Evolutionary conservation across 23 tunicate genomes (phyloP).

Genomic region (Corella eumyota): DNA sequence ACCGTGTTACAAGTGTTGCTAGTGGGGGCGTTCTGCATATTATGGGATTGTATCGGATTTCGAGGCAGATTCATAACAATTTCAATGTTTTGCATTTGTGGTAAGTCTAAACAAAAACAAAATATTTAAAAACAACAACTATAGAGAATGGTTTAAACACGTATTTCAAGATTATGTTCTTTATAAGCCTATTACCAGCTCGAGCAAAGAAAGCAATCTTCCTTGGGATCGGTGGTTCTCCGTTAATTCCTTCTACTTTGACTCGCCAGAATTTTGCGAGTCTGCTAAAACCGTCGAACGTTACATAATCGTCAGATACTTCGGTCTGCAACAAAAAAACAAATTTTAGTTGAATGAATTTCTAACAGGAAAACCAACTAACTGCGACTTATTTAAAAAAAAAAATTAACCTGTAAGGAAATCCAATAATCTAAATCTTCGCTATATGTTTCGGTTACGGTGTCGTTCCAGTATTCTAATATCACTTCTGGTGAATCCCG

Average conservation of each 20-base stretch:
- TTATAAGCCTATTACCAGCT: slow-evolving; percentile 2
- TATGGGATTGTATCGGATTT: not conserved
- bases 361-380: too few relatives aligned
- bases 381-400: too few relatives aligned
- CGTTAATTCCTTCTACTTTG: not conserved
- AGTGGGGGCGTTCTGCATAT: slow-evolving; percentile 1
- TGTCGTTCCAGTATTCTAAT: slow-evolving; percentile 25
- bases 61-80: not conserved
- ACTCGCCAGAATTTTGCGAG: slow-evolving; percentile 6
- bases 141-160: not conserved
- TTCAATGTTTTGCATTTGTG: too few relatives aligned
- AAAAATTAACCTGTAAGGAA: too few relatives aligned
- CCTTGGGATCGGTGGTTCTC: not conserved
- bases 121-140: not conserved
- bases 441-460: slow-evolving; percentile 2
- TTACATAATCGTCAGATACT: not conserved
- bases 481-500: too few relatives aligned
- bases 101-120: not conserved
- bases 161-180: not conserved
- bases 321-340: too few relatives aligned
- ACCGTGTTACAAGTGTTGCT: not conserved
- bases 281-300: slow-evolving; percentile 8
- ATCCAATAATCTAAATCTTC: too few relatives aligned
- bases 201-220: slow-evolving; percentile 8
- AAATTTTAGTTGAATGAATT: too few relatives aligned